Evolutionary conservation across 2,113 vertebrate species (phyloP), one percentile per base, ranked within the genome.

Genomic region (Paralichthys olivaceus): DNA sequence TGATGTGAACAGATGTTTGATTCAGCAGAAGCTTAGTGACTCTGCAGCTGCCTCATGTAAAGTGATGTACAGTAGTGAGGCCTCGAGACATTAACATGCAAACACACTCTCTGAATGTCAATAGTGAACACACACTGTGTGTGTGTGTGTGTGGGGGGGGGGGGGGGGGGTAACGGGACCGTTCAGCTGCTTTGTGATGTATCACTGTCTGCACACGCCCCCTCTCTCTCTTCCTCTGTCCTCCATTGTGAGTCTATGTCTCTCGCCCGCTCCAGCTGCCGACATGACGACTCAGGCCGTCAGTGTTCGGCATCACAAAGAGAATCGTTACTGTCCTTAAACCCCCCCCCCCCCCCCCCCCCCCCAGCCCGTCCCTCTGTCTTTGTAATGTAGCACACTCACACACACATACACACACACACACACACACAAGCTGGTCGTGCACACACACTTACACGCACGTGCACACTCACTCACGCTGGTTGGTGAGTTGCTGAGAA

Each of bases 151-250:
- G n/a, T n/a, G n/a, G n/a, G n/a, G n/a, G n/a, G n/a, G n/a, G 34
- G 34, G 11, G 55, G 22, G 72, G 84, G 83, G 15, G 80, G 69
- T 37, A 51, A 13, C 34, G 0, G 63, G 72, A 12, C 61, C 37
- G 4, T 78, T 51, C 2, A 32, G 60, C 64, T 71, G 72, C 85
- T 84, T 89, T 89, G 87, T 88, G 0, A 83, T 88, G 84, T 63
- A 75, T 49, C 56, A 40, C 34, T 22, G 76, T 70, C 61, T 9
- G 40, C 47, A 56, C 80, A 69, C 76, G 9, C 78, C 37, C 53
- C 58, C 26, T 23, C 56, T 20, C 57, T 9, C 69, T 49, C 73
- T 12, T 20, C 49, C 28, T 29, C 69, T 54, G 11, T 34, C 40
- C 40, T 28, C 59, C 11, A 51, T 80, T 72, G 79, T 70, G 29